A percentile compares a stretch with the other conserved stretches of the same genome.
phyloP scores from a whole-genome alignment of 2,888 invertebrate genomes.

The Mimachlamys varia region DNA sequence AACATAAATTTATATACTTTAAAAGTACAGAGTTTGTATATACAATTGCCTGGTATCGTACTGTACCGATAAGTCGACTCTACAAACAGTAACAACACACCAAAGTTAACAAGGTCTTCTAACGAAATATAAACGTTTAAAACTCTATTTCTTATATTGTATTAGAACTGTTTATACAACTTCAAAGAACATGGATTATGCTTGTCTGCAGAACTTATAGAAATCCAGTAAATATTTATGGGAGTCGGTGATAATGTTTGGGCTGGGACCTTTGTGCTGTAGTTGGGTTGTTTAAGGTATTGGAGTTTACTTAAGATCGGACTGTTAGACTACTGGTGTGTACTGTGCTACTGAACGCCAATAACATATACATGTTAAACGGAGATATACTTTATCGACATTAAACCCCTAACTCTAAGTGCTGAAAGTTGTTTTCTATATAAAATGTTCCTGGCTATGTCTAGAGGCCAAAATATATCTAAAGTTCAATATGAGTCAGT shows the following conservation, averaged over 20 bases:
- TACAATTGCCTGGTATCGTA: background rate
- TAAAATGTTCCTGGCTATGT: background rate
- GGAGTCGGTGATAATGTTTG: background rate
- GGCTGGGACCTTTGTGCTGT: background rate
- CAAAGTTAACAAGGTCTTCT: background rate
- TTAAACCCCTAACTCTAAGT: background rate
- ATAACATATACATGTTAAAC: background rate
- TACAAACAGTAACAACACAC: background rate
- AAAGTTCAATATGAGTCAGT: too few relatives aligned
- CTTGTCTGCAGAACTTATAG: background rate
- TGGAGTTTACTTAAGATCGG: too few relatives aligned
- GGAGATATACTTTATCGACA: too few relatives aligned
- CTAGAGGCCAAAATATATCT: background rate
- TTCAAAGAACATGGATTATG: background rate
- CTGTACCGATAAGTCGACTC: background rate
- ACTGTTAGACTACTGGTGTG: background rate
- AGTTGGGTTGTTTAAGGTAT: background rate
- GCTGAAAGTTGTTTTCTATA: background rate
- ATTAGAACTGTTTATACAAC: background rate
- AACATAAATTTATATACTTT: too few relatives aligned
- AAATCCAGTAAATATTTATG: background rate
- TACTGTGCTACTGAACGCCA: background rate
- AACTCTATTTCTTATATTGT: background rate
- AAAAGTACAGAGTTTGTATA: too few relatives aligned
- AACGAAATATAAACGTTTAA: background rate